Conservation (phyloP, 2,888 invertebrate species). For the Gortyna flavago region DNA sequence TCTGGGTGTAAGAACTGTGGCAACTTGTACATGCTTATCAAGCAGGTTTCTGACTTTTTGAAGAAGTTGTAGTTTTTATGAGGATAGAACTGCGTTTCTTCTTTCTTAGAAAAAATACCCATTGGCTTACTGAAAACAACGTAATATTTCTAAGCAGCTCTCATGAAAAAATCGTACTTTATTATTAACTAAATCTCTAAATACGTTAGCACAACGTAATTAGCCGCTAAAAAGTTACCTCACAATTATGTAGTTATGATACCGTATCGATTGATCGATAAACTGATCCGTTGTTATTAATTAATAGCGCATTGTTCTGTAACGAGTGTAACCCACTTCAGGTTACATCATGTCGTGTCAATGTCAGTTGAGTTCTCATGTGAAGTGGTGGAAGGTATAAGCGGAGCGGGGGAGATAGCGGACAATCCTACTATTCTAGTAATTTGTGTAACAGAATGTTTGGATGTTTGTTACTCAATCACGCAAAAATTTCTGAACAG, state of each 20-base stretch:
- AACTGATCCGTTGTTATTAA: slow-evolving; percentile 59
- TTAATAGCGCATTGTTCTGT: slow-evolving; percentile 66
- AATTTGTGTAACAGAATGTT: too few relatives aligned
- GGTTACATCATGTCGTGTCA: slow-evolving; percentile 73
- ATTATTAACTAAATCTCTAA: neutral
- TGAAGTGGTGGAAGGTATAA: slow-evolving; percentile 35
- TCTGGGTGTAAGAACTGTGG: neutral
- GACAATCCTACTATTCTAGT: neutral
- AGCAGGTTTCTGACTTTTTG: neutral
- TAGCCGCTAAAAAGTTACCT: slow-evolving; percentile 37
- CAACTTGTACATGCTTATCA: too few relatives aligned
- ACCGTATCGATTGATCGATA: slow-evolving; percentile 55
- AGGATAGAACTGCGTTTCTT: too few relatives aligned
- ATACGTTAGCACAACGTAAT: slow-evolving; percentile 25
- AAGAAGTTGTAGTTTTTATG: neutral
- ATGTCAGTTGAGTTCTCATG: slow-evolving; percentile 70
- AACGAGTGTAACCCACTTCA: slow-evolving; percentile 66
- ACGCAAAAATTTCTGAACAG: too few relatives aligned
- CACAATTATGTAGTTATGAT: slow-evolving; percentile 50
- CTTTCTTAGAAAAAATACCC: neutral
- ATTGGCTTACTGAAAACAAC: neutral
- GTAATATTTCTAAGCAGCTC: too few relatives aligned
- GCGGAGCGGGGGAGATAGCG: neutral
- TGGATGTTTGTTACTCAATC: too few relatives aligned
- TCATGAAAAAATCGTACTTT: neutral